Evolutionary conservation across 2,113 vertebrate genomes (phyloP), one percentile per base, ranked within the genome.

Genomic region (Rhea americana): DNA sequence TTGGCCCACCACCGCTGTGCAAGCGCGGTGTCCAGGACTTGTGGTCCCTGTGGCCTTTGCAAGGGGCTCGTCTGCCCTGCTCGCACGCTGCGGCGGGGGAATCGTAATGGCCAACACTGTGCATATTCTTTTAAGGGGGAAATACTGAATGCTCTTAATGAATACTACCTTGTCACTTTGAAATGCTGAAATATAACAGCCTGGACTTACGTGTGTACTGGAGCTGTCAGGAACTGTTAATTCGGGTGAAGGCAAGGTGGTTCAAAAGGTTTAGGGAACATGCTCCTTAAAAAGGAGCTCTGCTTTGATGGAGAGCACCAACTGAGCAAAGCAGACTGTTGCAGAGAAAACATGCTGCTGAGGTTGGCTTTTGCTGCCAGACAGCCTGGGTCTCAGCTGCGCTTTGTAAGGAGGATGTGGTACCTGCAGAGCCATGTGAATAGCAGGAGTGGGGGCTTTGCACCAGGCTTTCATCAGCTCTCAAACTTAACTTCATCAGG

Each of bases 141-240:
- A 71, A 35, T 35, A 0, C 68, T 11, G 48, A 50, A 37, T 13
- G 48, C 70, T 39, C 21, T 85, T 82, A 74, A 66, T 16, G 81
- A 86, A 47, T 74, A 16, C 73, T 15, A 13, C n/a, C 51, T 65
- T 78, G 82, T 62, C 12, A 1, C n/a, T 71, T n/a, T 55, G 89
- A 83, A 39, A 89, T 61, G 93, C 89, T 89, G 70, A 71, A 88
- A 85, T 55, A 22, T 67, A 50, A 11, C 87, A 75, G 90, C 82
- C 91, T 7, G 48, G 63, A 24, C 77, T 68, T 11, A 53, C 6
- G 63, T 10, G 1, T 35, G 61, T 63, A 86, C 86, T 28, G 66
- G 79, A 74, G 94, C 90, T 90, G 90, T 86, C 90, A 58, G 87
- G 11, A 93, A 76, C 82, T 51, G 70, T 91, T 90, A 78, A 48